Base-by-base conservation (phyloP, 2,113 vertebrate genomes). In the Pituophis catenifer region DNA sequence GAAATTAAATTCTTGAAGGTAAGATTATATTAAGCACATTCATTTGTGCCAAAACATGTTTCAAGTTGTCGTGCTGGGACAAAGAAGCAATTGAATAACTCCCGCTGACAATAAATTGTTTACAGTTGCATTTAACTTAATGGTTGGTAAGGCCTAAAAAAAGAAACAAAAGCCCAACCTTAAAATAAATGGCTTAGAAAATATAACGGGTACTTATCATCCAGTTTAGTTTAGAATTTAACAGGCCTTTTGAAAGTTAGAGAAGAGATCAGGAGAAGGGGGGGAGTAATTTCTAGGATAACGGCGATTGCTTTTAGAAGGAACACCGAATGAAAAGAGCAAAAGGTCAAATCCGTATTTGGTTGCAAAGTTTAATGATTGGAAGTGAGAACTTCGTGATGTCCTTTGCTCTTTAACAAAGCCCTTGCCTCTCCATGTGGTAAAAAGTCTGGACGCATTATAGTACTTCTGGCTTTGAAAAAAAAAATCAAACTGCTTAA, bases 41-140 rank as follows among this genome's bases (percentile, higher is more conserved):
- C 44, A 8, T 23, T 86, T 90, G 44, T 86, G 89, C 38, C 54
- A 59, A 21, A 59, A n/a, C 19, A 57, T 38, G 21, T 90, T 53
- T 21, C 48, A 53, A 6, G 26, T 86, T 90, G 88, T 9, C 55
- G 9, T 29, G 15, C 87, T 89, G 59, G 23, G 57, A 90, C 75
- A 59, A 89, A 81, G 23, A 86, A 90, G 65, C 38, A 52, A 93
- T 58, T 38, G 44, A 85, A 58, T 38, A 59, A 62, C 55, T 62
- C 7, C 88, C 23, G 38, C 70, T 86, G 55, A 90, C 90, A 90
- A 90, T 86, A 90, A 93, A 86, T 90, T 17, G 48, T 86, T 93
- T 86, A 52, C 29, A 21, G 17, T 93, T 93, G 55, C 70, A 52
- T 93, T 89, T 90, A 89, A 92, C 50, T 89, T 75, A 89, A 89